Evolutionary conservation across 1,140 invertebrate genomes (phyloP).

Genomic region (Probaryconus sp.): DNA sequence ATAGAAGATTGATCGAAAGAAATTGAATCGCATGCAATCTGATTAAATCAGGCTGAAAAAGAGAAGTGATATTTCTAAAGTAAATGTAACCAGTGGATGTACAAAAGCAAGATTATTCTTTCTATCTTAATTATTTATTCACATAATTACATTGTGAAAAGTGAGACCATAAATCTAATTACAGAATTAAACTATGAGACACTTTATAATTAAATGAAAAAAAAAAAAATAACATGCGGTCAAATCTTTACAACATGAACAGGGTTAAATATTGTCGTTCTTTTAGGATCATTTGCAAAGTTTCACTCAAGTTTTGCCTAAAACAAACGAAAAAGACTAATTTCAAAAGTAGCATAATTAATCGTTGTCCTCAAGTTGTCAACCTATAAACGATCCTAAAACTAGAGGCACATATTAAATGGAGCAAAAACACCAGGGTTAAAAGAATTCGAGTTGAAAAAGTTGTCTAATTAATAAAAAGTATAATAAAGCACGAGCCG

Average conservation of each 20-base stretch:
- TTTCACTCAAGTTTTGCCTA: slow-evolving; percentile 35
- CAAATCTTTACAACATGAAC: slow-evolving; percentile 2
- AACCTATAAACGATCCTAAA: slow-evolving; percentile 62
- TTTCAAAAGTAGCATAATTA: slow-evolving; percentile 4
- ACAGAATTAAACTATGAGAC: too few species aligned
- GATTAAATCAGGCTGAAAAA: too few species aligned
- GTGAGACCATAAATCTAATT: too few species aligned
- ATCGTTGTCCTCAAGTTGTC: slow-evolving; percentile 52
- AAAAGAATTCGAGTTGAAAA: slow-evolving; percentile 39
- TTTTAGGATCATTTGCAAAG: slow-evolving; percentile 59
- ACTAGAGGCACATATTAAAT: slow-evolving; percentile 59
- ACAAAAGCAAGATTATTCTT: too few species aligned
- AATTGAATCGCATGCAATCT: too few species aligned
- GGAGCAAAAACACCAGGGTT: slow-evolving; percentile 61
- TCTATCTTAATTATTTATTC: too few species aligned
- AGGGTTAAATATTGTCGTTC: not conserved
- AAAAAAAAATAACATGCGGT: slow-evolving; percentile 32
- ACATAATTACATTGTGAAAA: not conserved
- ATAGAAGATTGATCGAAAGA: too few species aligned
- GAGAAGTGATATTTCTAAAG: too few species aligned
- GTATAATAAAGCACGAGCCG: slow-evolving; percentile 16
- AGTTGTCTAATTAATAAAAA: not conserved
- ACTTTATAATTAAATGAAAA: slow-evolving; percentile 20
- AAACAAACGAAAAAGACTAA: slow-evolving; percentile 19
- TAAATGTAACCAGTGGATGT: too few species aligned